Conservation (phyloP, 2,888 invertebrate genomes). For the Cheilosia urbana region DNA sequence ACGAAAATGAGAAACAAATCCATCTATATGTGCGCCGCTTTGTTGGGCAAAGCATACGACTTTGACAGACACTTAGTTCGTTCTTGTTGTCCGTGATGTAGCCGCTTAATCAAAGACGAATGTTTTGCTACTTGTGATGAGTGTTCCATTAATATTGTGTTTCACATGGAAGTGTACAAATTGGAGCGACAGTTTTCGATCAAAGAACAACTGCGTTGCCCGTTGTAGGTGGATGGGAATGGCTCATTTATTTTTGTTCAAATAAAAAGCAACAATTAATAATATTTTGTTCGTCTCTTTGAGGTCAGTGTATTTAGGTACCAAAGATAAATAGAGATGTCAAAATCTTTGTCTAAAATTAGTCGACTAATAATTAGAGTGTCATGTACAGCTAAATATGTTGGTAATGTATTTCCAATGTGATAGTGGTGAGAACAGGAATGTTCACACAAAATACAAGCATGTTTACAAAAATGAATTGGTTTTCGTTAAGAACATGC, state of each 20-base stretch:
- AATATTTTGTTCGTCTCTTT: conserved; percentile 42
- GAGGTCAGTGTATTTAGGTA: conserved; percentile 30
- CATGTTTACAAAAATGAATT: too few species aligned
- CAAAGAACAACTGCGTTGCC: conserved; percentile 72
- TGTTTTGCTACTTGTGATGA: conserved; percentile 69
- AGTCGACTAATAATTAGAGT: conserved; percentile 58
- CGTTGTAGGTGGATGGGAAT: conserved; percentile 61
- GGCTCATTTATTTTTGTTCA: conserved; percentile 65
- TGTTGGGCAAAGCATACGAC: conserved; percentile 32
- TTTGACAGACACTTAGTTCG: conserved; percentile 71
- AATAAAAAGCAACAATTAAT: conserved; percentile 71
- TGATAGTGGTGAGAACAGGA: neutral
- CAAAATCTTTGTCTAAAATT: conserved; percentile 68
- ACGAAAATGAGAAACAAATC: conserved; percentile 22
- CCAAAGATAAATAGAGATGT: conserved; percentile 47
- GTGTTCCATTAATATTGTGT: conserved; percentile 72
- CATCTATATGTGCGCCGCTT: conserved; percentile 10
- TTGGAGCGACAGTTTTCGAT: conserved; percentile 72
- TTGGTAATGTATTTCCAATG: conserved; percentile 25
- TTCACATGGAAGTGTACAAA: conserved; percentile 70
- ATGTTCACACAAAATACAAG: neutral
- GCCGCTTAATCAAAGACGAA: conserved; percentile 64
- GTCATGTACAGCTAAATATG: conserved; percentile 52
- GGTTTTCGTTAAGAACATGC: too few species aligned
- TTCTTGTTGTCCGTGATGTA: conserved; percentile 63